Evolutionary conservation across 2,113 vertebrate genomes (phyloP), one percentile per base, ranked within the genome.

Genomic region (Dolichotis patagonum): DNA sequence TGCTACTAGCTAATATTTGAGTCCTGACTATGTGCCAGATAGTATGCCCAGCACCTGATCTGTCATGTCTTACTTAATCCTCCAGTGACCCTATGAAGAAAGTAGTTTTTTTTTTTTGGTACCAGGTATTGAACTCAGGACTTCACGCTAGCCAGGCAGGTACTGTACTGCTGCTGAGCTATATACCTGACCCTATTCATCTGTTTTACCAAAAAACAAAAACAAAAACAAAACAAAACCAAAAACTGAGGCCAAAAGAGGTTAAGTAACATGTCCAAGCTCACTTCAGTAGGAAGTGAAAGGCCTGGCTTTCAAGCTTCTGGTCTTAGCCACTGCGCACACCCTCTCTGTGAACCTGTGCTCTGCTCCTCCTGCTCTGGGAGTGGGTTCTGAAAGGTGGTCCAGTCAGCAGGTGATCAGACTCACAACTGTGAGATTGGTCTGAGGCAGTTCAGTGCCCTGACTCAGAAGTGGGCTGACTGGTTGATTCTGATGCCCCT

Each of bases 301-400:
- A 60, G 35, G 5, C 30, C 28, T 58, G n/a, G 35, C 26, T 78
- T 62, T 3, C 8, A 56, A 35, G 35, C 12, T 54, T 84, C 35
- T 94, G 52, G 12, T 88, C 43, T 80, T 85, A 63, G 71, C 20
- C 5, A 35, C 41, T 16, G 8, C 41, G 41, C 75, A 43, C 5
- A 38, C 16, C 12, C 11, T 1, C 0, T 83, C 73, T 1, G 1
- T 90, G 81, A 38, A n/a, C 5, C 35, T 8, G 17, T 97, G 96
- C 12, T 58, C 96, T 94, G 67, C 43, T 58, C n/a, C 38, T 10
- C 60, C 30, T 38, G 41, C 30, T 78, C 85, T 96, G 56, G 97
- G 94, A 81, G 92, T 96, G 97, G 96, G 96, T 95, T 93, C 87
- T 95, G 91, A 98, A 94, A 96, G 83, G 90, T 1, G 17, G 49